Percentiles rank a stretch among this genome's conserved stretches.
phyloP scores from a whole-genome alignment of 2,113 vertebrate species.

The Sapajus apella region DNA sequence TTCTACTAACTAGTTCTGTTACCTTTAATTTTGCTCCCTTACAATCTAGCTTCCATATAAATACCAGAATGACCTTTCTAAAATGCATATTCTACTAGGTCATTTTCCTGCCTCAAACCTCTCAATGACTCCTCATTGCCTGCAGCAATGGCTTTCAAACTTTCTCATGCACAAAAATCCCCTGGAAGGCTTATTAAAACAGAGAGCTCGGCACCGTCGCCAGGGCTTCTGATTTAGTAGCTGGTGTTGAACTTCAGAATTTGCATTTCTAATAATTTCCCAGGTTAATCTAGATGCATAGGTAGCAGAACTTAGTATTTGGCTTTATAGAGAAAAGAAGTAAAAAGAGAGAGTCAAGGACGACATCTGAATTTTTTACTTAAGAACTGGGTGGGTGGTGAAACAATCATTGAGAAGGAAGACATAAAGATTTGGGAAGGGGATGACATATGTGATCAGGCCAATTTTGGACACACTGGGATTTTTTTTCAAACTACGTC shows the following conservation, averaged over 20 bases:
- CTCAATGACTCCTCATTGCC: not conserved
- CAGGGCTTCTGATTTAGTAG: not conserved
- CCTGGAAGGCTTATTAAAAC: not conserved
- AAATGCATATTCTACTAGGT: not conserved
- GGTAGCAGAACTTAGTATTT: not conserved
- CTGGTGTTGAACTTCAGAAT: not conserved
- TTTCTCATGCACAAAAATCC: not conserved
- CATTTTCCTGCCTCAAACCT: not conserved
- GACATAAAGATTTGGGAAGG: not conserved
- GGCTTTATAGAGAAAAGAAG: not conserved
- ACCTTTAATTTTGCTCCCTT: not conserved
- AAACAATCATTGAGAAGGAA: not conserved
- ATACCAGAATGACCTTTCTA: slow-evolving; percentile 18
- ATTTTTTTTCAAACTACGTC: not conserved
- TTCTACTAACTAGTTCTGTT: not conserved
- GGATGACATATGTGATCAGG: not conserved
- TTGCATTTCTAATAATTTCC: slow-evolving; percentile 18
- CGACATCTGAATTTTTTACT: not conserved
- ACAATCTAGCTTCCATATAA: not conserved
- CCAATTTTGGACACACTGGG: not conserved
- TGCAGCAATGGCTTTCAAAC: not conserved
- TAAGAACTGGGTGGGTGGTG: not conserved
- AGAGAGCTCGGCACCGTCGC: not conserved
- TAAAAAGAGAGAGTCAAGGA: not conserved
- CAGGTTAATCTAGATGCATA: not conserved